These are phyloP conservation scores for Halocaridina rubra DNA, from an alignment of 2,888 invertebrate genomes.

Conservation along the genomic window DNA sequence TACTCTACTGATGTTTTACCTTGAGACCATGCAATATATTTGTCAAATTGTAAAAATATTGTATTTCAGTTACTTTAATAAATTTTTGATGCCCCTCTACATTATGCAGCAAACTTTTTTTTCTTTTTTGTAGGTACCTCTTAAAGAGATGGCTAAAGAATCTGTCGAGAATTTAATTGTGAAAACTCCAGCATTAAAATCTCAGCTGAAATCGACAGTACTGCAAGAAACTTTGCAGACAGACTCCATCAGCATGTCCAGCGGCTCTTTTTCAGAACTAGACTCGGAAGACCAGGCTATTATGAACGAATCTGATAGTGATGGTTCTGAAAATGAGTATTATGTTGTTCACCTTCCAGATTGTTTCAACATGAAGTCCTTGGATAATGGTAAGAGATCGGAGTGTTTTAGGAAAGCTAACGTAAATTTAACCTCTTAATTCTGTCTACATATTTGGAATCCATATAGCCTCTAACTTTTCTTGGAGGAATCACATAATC, in stretches of 20 bases:
- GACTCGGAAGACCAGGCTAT: conserved; percentile 55
- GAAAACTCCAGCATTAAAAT: not conserved
- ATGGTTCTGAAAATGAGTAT: conserved; percentile 44
- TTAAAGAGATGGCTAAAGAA: conserved; percentile 44
- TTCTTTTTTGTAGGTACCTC: conserved; percentile 25
- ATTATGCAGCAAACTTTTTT: too few relatives aligned
- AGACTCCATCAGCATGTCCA: conserved; percentile 34
- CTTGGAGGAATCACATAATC: too few relatives aligned
- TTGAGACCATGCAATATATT: too few relatives aligned
- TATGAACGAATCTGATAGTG: conserved; percentile 45
- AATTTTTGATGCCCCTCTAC: too few relatives aligned
- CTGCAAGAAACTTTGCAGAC: not conserved
- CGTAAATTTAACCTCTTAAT: too few relatives aligned
- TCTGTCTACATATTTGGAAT: too few relatives aligned
- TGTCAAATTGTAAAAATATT: too few relatives aligned
- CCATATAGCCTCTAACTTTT: too few relatives aligned
- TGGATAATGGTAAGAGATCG: conserved; percentile 25
- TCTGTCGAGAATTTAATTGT: conserved; percentile 23
- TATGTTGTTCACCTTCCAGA: conserved; percentile 42
- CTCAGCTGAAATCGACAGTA: not conserved
- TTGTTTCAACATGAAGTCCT: conserved; percentile 26
- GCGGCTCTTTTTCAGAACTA: conserved; percentile 45
- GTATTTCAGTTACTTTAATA: not conserved
- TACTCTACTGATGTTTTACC: too few relatives aligned
- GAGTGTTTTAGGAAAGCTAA: too few relatives aligned